These are phyloP conservation scores for Phragmatobia fuliginosa DNA, from an alignment of 2,888 invertebrate species.

Conservation along the genomic window DNA sequence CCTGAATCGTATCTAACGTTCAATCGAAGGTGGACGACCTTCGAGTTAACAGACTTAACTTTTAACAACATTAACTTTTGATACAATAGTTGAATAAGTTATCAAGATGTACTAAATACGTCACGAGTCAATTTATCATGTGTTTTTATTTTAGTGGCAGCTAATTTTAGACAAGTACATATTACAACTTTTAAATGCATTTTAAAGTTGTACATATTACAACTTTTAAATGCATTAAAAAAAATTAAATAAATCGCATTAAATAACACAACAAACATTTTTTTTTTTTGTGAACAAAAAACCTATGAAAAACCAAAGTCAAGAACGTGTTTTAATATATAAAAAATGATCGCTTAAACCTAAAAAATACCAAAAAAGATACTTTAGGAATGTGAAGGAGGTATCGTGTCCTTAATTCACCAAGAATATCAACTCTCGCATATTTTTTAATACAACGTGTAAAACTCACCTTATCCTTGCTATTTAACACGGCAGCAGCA, in stretches of 20 bases:
- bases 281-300: not conserved
- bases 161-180: no score
- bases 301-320: not conserved
- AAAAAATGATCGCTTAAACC: not conserved
- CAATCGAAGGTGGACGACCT: conserved; percentile 45
- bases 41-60: conserved; percentile 19
- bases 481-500: conserved; percentile 98
- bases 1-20: conserved; percentile 41
- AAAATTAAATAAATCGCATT: not conserved
- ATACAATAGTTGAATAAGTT: conserved; percentile 39
- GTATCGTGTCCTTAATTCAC: not conserved
- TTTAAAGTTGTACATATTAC: no score
- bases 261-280: no score
- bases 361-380: not conserved
- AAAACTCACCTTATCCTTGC: conserved; percentile 93
- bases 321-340: not conserved
- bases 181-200: no score
- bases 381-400: not conserved
- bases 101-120: conserved; percentile 28
- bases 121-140: conserved; percentile 10
- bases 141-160: no score
- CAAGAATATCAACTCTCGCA: not conserved
- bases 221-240: not conserved
- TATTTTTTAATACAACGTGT: not conserved
- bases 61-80: conserved; percentile 21